These are phyloP conservation scores for Microcaecilia unicolor DNA, from an alignment of 2,797 vertebrate genomes.

Conservation along the genomic window DNA sequence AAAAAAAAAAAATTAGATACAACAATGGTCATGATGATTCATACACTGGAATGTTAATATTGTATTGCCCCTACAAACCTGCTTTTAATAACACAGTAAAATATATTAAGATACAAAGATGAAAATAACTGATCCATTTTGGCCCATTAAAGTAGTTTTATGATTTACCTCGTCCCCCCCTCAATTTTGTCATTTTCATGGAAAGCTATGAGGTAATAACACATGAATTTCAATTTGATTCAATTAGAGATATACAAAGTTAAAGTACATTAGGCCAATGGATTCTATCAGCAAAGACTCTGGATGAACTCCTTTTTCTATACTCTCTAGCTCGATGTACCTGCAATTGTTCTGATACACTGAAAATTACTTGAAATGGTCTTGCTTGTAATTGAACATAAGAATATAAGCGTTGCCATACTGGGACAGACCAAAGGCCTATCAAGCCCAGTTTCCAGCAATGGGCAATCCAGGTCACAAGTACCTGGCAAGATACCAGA, in stretches of 20 bases:
- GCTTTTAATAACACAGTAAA: slow-evolving; percentile 46
- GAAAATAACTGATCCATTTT: slow-evolving; percentile 47
- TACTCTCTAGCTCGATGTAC: too few relatives aligned
- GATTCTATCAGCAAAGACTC: slow-evolving; percentile 7
- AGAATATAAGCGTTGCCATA: too few relatives aligned
- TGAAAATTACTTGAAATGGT: too few relatives aligned
- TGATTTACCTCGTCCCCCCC: slow-evolving; percentile 29
- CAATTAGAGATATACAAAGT: slow-evolving; percentile 30
- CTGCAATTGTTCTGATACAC: too few relatives aligned
- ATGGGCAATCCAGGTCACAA: too few relatives aligned
- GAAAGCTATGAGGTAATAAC: slow-evolving; percentile 25
- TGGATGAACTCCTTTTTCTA: too few relatives aligned
- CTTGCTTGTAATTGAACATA: too few relatives aligned
- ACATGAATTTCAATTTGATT: slow-evolving; percentile 42
- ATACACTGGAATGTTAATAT: slow-evolving; percentile 46
- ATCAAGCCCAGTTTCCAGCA: too few relatives aligned
- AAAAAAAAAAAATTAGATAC: slow-evolving; percentile 13
- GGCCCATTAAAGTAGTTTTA: slow-evolving; percentile 34
- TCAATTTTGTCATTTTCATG: slow-evolving; percentile 35
- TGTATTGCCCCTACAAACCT: slow-evolving; percentile 33
- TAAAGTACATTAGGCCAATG: slow-evolving; percentile 8
- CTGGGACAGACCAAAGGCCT: too few relatives aligned
- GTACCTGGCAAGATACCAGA: too few relatives aligned
- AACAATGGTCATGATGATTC: slow-evolving; percentile 23
- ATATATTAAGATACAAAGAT: slow-evolving; percentile 37